Base-by-base conservation (phyloP, 2,888 invertebrate genomes). In the Lasioglossum zephyrum region DNA sequence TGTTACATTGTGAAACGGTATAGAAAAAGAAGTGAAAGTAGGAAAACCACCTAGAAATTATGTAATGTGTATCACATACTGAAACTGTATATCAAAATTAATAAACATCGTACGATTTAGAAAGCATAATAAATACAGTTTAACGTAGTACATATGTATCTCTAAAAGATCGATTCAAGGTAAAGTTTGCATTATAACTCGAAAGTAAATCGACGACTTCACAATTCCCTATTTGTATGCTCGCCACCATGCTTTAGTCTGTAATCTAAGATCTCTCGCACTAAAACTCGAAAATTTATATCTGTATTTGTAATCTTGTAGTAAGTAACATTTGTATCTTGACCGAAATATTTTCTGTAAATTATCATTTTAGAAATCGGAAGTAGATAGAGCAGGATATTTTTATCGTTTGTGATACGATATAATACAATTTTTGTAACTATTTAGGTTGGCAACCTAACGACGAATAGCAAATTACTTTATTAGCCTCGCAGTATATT, bases 371-470 rank as follows among this genome's bases (percentile, higher is more conserved):
- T 82, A 70, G 44, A 63, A 47, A 79, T 73, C 36, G 60, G 73
- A 18, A 31, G 66, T 86, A 84, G 53, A 44, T 79, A 74, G 79
- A 89, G 78, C 82, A 83, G 73, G 81, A 88, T 89, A 88, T 86
- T 83, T 82, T 82, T 84, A 84, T 84, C 79, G 81, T 80, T 73
- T 74, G 69, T 87, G 77, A 81, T 83, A 60, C 57, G 81, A 77
- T 72, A 83, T 36, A 66, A 66, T 85, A 85, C 79, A 81, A 81
- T 85, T 83, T 69, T 57, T 49, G n/a, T 53, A 75, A 57, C n/a
- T 87, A 85, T 70, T 85, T 82, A 74, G 73, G 31, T 66, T 53
- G 73, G 69, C 53, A 82, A 75, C 36, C 26, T 73, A 83, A 79
- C 26, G 22, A 69, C 47, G 36, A 16, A 18, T 79, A 77, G 31